phyloP scores from a whole-genome alignment of 2,888 invertebrate genomes.

The Tetramorium bicarinatum region DNA sequence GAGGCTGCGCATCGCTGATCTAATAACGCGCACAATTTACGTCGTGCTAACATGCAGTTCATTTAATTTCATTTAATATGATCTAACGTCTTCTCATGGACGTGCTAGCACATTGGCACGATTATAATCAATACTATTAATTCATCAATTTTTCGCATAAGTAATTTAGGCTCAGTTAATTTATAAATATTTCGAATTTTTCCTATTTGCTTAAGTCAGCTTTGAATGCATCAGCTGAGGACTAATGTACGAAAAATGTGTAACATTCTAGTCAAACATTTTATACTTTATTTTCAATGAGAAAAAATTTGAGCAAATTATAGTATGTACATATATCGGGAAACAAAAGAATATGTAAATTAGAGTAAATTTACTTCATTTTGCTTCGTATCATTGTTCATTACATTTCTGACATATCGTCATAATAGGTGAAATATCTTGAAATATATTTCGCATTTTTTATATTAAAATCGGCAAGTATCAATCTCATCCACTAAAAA shows the following conservation, averaged over 20 bases:
- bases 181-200: conserved; percentile 12
- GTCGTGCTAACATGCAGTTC: conserved; percentile 26
- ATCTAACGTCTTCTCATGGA: neutral
- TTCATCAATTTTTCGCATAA: conserved; percentile 6
- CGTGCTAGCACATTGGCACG: conserved; percentile 13
- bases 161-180: neutral
- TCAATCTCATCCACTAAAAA: neutral
- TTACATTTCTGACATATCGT: neutral
- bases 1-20: conserved; percentile 19
- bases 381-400: neutral
- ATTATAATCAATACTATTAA: conserved; percentile 21
- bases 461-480: neutral
- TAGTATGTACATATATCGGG: neutral
- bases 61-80: neutral
- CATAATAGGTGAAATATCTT: neutral
- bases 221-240: conserved; percentile 19
- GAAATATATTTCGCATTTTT: neutral
- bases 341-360: neutral
- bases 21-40: conserved; percentile 20
- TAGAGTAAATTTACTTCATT: neutral
- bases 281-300: neutral
- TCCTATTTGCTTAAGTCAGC: conserved; percentile 23
- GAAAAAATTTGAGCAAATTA: conserved; percentile 1
- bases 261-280: conserved; percentile 8
- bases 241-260: neutral